Evolutionary conservation across 2,888 invertebrate genomes (phyloP), one percentile per base, ranked within the genome.

Genomic region (Catocala fraxini): DNA sequence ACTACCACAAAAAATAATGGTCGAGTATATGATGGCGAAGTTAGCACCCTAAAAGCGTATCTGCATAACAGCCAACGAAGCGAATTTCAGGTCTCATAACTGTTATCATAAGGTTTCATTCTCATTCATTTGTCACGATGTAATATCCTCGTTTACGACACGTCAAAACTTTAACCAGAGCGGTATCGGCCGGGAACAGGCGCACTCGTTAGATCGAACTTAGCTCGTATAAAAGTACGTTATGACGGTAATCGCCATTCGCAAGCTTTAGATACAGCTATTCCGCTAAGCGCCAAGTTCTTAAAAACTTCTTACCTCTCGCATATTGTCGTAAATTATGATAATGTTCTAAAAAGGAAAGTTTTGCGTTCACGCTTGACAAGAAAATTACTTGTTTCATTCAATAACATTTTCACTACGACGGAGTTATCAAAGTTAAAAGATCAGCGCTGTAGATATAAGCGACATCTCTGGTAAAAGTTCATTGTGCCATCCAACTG

Each of bases 171-270:
- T 79, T 70, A 63, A 64, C 63, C 48, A 52, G 9, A 42, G 33
- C 59, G 56, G 58, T 79, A 77, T 69, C 70, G 62, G 61, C 25
- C 13, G 49, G 51, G 58, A 65, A 63, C 68, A 69, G 63, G 63
- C 63, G 47, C 51, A 55, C 70, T 72, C 51, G 43, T 59, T 63
- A 64, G 58, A 73, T 71, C 59, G 65, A 80, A 81, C 68, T 79
- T 78, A 34, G 68, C 63, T 71, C 74, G 68, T 80, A 80, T 74
- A 78, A 81, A 81, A 77, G 68, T 71, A 62, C 77, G 60, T 70
- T 77, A 77, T 68, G 75, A 68, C 60, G 59, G 62, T 68, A 70
- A 78, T 68, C 54, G 55, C 53, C 49, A 66, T 12, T 59, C 56
- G 55, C 64, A 49, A 71, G 62, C 59, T 63, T 60, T 13, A 61